Evolutionary conservation across 2,888 invertebrate genomes (phyloP).

Genomic region (Heteromurus nitidus): DNA sequence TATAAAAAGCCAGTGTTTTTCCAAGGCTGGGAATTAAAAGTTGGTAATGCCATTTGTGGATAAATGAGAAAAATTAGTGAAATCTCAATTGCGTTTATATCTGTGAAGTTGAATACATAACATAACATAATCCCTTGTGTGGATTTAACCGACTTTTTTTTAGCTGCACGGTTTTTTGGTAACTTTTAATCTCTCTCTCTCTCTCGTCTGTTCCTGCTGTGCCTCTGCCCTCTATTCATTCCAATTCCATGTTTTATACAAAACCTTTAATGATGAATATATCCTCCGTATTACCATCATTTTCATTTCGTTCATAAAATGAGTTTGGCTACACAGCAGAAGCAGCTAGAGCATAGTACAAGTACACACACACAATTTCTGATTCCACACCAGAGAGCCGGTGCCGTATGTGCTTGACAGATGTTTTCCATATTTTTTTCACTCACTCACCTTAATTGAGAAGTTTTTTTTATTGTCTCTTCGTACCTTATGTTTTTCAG

Average conservation of each 20-base stretch:
- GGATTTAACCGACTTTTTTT: too few relatives aligned
- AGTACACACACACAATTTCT: too few relatives aligned
- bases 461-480: conserved; percentile 67
- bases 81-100: not conserved
- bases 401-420: conserved; percentile 54
- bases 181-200: conserved; percentile 12
- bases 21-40: not conserved
- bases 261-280: too few relatives aligned
- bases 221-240: not conserved
- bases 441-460: conserved; percentile 65
- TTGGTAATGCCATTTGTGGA: conserved; percentile 39
- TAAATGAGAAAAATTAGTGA: conserved; percentile 16
- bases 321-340: too few relatives aligned
- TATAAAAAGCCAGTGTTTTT: conserved; percentile 9
- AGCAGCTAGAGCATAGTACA: too few relatives aligned
- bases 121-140: too few relatives aligned
- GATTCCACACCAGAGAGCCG: conserved; percentile 3
- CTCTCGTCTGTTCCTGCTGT: conserved; percentile 2
- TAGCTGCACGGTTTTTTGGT: too few relatives aligned
- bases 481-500: conserved; percentile 31
- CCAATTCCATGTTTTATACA: not conserved
- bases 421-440: conserved; percentile 68
- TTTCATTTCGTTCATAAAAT: too few relatives aligned
- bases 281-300: too few relatives aligned
- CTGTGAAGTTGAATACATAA: too few relatives aligned